phyloP scores from a whole-genome alignment of 2,113 vertebrate species.

The Bolborhynchus lineola region DNA sequence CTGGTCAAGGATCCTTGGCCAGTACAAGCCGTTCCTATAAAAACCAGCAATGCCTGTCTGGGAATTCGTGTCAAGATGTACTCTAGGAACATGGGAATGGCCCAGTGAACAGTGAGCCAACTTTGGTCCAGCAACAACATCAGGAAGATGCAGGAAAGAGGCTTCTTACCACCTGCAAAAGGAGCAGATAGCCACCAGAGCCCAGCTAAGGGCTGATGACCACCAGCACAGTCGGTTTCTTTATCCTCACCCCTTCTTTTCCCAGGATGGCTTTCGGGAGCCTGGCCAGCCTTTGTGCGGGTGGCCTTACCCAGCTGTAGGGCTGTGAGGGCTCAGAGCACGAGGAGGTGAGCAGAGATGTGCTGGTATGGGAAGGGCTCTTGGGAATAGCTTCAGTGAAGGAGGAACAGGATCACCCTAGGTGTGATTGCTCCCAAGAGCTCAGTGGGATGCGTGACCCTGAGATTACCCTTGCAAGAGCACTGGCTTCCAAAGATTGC shows the following conservation, averaged over 20 bases:
- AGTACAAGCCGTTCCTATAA: not conserved
- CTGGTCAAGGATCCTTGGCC: not conserved
- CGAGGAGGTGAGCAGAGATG: not conserved
- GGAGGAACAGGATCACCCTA: not conserved
- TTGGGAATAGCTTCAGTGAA: not conserved
- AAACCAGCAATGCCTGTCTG: not conserved
- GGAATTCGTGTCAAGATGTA: not conserved
- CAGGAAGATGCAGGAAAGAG: constrained; percentile 42
- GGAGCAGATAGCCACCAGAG: not conserved
- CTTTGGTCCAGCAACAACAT: constrained; percentile 54
- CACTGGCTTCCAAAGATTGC: constrained; percentile 32
- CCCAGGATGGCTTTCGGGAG: not conserved
- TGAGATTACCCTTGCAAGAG: constrained; percentile 62
- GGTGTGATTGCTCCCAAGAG: not conserved
- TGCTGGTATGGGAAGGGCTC: constrained; percentile 2
- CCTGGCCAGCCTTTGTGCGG: not conserved
- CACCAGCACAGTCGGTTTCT: not conserved
- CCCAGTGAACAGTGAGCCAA: constrained; percentile 23
- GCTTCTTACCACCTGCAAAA: not conserved
- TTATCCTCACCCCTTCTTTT: constrained; percentile 6
- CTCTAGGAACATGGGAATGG: not conserved
- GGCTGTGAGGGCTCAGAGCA: not conserved
- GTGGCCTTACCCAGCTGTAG: not conserved
- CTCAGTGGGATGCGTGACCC: constrained; percentile 15
- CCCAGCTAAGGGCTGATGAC: not conserved